Evolutionary conservation across 2,797 vertebrate species (phyloP).

Genomic region (Microcaecilia unicolor): DNA sequence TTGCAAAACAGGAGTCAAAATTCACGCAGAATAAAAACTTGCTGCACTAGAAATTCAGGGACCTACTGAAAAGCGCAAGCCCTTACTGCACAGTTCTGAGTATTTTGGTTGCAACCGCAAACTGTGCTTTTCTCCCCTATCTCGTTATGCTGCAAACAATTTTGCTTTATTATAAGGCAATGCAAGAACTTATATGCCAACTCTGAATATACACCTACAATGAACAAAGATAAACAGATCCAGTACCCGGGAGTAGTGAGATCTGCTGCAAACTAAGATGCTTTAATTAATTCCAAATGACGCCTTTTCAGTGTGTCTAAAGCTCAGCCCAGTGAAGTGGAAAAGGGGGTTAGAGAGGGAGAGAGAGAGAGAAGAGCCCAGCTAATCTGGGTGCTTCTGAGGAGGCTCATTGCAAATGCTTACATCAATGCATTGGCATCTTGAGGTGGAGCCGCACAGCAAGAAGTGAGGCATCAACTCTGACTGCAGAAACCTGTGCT

Average conservation of each 20-base stretch:
- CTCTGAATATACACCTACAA: slow-evolving; percentile 44
- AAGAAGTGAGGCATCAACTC: slow-evolving; percentile 36
- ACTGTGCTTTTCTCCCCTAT: too few relatives aligned
- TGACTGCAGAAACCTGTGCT: slow-evolving; percentile 27
- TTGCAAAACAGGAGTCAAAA: too few relatives aligned
- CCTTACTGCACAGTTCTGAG: too few relatives aligned
- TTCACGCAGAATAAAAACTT: too few relatives aligned
- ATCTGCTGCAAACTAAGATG: slow-evolving; percentile 75
- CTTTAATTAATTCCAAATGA: slow-evolving; percentile 98
- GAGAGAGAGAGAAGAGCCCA: slow-evolving; percentile 73
- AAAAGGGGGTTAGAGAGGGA: slow-evolving; percentile 84
- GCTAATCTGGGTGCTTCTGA: slow-evolving; percentile 76
- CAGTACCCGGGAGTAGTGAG: slow-evolving; percentile 32
- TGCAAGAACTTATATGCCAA: slow-evolving; percentile 16
- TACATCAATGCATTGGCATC: slow-evolving; percentile 85
- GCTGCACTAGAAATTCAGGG: too few relatives aligned
- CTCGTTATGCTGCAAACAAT: background rate
- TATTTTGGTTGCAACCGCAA: too few relatives aligned
- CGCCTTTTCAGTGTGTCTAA: slow-evolving; percentile 84
- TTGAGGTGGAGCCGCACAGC: slow-evolving; percentile 54
- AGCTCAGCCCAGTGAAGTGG: slow-evolving; percentile 82
- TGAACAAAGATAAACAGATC: slow-evolving; percentile 6
- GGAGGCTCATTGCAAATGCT: slow-evolving; percentile 78
- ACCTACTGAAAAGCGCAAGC: too few relatives aligned
- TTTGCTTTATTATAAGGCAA: too few relatives aligned